phyloP scores from a whole-genome alignment of 2,797 vertebrate genomes.

The Amblyopsis hoosieri region DNA sequence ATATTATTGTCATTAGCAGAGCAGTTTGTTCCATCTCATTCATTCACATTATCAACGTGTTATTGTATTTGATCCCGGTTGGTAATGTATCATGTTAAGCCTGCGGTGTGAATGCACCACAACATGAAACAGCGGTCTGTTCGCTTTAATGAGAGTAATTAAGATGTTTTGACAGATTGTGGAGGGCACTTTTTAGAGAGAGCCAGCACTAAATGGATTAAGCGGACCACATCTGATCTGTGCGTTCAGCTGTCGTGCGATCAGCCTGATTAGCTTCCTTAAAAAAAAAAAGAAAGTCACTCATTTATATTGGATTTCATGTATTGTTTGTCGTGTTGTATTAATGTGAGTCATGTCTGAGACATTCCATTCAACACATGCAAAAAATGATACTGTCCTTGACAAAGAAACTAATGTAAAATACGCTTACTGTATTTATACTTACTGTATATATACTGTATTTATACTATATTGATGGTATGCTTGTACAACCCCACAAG shows the following conservation, averaged over 20 bases:
- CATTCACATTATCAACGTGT: neutral
- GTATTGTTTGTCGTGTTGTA: no score
- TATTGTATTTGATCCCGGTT: neutral
- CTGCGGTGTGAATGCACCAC: neutral
- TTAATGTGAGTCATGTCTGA: no score
- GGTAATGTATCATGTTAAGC: neutral
- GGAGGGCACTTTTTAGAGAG: constrained; percentile 8
- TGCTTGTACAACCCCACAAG: no score
- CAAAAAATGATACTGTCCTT: no score
- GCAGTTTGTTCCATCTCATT: neutral
- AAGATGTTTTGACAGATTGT: constrained; percentile 6
- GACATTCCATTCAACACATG: no score
- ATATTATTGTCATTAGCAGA: neutral
- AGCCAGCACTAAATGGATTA: constrained; percentile 17
- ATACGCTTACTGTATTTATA: no score
- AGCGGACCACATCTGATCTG: neutral
- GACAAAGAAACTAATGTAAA: no score
- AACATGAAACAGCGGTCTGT: neutral
- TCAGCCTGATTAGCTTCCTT: no score
- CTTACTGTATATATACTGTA: no score
- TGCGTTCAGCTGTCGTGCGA: neutral
- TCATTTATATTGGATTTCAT: no score
- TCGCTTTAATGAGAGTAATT: constrained; percentile 22
- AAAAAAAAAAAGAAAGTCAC: no score
- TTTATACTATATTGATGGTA: no score